A percentile compares a stretch with the other conserved stretches of the same genome.
These are phyloP conservation scores for Strix aluco DNA, from an alignment of 2,113 vertebrate species.

Conservation along the genomic window DNA sequence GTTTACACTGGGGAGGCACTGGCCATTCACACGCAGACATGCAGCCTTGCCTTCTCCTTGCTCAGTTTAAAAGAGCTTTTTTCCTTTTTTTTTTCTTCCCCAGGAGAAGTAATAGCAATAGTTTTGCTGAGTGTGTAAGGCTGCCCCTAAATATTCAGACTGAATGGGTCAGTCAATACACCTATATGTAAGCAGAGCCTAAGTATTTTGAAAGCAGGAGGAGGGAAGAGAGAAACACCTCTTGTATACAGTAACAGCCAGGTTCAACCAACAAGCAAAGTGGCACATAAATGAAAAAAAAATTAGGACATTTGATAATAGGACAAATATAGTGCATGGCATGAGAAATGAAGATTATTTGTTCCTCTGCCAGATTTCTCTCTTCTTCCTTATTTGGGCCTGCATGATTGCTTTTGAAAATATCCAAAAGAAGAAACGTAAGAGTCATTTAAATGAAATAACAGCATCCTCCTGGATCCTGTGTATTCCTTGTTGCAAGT, in stretches of 20 bases:
- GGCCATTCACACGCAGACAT: neutral
- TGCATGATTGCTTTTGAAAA: neutral
- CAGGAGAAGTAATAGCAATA: neutral
- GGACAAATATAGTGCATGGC: neutral
- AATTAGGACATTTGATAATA: neutral
- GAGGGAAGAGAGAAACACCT: neutral
- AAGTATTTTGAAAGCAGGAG: neutral
- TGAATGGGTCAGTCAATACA: neutral
- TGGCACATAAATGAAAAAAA: neutral
- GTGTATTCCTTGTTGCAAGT: neutral
- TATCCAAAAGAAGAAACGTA: neutral
- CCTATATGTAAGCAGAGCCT: neutral
- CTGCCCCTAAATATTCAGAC: neutral
- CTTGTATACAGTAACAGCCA: neutral
- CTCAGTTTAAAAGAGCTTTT: neutral
- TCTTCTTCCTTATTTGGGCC: neutral
- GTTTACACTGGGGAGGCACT: neutral
- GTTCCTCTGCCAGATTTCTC: neutral
- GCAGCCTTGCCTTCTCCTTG: neutral
- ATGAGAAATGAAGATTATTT: neutral
- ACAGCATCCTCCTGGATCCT: neutral
- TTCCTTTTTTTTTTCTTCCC: fast-evolving
- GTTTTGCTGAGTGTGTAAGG: neutral
- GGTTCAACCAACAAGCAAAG: neutral
- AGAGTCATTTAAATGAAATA: neutral